Conservation (phyloP, 2,113 vertebrate species). For the Empidonax alnorum region DNA sequence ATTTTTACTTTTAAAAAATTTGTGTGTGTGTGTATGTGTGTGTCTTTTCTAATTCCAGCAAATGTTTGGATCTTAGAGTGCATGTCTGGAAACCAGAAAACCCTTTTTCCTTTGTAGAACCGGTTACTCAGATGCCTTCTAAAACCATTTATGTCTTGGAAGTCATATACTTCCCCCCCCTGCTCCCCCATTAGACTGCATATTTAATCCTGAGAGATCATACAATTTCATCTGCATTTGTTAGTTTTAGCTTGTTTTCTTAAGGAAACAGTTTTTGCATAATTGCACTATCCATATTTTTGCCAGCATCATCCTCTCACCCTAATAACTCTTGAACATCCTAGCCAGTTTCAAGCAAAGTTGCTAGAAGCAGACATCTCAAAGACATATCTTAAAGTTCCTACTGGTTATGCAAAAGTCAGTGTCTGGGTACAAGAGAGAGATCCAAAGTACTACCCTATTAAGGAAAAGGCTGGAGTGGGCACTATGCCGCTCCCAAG, state of each 20-base stretch:
- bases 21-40: background rate
- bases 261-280: slow-evolving; percentile 4
- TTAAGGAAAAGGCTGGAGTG: background rate
- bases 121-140: background rate
- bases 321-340: background rate
- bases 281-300: background rate
- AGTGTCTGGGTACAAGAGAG: background rate
- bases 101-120: background rate
- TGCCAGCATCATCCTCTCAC: background rate
- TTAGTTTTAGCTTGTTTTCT: slow-evolving; percentile 5
- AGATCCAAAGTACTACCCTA: background rate
- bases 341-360: background rate
- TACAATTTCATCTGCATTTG: background rate
- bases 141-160: background rate
- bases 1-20: background rate
- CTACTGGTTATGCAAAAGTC: background rate
- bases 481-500: fast-evolving
- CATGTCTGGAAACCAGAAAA: background rate
- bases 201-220: background rate
- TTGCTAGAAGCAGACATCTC: background rate
- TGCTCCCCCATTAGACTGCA: background rate
- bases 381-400: background rate
- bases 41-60: background rate
- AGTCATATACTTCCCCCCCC: background rate
- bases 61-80: background rate